phyloP scores from a whole-genome alignment of 2,113 vertebrate species.

The Chaetodon trifascialis region DNA sequence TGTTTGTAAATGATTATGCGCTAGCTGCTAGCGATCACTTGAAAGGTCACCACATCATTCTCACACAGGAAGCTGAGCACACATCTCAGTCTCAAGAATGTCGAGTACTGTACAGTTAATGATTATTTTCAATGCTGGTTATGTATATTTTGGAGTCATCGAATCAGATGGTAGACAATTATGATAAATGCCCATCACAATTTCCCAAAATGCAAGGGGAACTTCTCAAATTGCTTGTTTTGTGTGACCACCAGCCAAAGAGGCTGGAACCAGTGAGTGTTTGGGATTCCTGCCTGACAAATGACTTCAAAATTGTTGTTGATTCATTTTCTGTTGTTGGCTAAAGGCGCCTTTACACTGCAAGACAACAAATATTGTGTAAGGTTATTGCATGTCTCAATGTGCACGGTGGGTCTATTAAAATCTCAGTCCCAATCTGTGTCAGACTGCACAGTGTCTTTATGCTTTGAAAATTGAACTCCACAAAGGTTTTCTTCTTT shows the following conservation, averaged over 20 bases:
- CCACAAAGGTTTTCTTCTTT: neutral
- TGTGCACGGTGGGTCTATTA: neutral
- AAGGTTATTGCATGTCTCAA: neutral
- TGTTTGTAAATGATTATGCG: slow-evolving; percentile 49
- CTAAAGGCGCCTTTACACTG: neutral
- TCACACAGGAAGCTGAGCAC: slow-evolving; percentile 7
- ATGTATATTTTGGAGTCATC: slow-evolving; percentile 4
- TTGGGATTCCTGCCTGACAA: neutral
- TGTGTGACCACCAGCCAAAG: neutral
- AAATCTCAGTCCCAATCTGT: neutral
- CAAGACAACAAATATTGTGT: neutral
- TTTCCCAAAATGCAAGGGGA: neutral
- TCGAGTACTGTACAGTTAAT: neutral
- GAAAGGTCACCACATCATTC: slow-evolving; percentile 62
- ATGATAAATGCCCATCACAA: neutral
- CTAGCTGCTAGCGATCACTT: slow-evolving; percentile 37
- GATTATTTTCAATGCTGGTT: slow-evolving; percentile 15
- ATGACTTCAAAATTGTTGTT: slow-evolving; percentile 4
- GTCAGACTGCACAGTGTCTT: neutral
- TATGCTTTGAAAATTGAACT: neutral
- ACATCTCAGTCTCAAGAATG: slow-evolving; percentile 1
- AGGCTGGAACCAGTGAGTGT: no score
- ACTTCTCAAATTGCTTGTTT: neutral
- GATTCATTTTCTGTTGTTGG: neutral
- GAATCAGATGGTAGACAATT: neutral